Conservation (phyloP, 2,888 invertebrate species). For the Brachyopa scutellaris region DNA sequence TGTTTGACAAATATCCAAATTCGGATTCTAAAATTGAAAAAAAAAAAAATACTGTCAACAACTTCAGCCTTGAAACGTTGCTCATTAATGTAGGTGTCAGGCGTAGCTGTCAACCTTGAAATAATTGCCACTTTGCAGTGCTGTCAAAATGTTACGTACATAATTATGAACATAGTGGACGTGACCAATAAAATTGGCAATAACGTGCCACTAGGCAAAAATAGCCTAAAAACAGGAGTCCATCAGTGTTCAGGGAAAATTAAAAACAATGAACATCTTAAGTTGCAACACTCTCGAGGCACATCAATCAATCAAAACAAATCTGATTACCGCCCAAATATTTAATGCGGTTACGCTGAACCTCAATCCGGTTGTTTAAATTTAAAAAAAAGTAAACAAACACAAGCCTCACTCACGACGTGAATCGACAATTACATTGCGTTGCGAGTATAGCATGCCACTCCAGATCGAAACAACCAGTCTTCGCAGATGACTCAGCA, state of each 20-base stretch:
- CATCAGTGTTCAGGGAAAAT: no score
- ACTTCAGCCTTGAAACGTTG: no score
- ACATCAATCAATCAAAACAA: conserved; percentile 22
- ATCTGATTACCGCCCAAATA: background rate
- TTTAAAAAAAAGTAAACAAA: background rate
- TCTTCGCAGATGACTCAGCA: no score
- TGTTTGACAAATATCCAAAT: no score
- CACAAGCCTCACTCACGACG: no score
- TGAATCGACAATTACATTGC: conserved; percentile 9
- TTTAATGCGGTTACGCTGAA: background rate
- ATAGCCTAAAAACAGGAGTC: background rate
- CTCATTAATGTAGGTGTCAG: no score
- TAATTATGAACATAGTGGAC: background rate
- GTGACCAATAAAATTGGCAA: background rate
- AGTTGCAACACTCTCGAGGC: conserved; percentile 16
- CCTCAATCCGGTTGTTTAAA: background rate
- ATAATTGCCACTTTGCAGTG: background rate
- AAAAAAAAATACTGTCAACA: no score
- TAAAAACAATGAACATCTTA: background rate
- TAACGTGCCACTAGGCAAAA: no score
- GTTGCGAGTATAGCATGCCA: conserved; percentile 1
- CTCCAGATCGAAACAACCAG: no score
- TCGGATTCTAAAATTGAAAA: no score
- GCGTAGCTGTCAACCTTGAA: conserved; percentile 26
- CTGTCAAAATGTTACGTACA: background rate